phyloP scores from a whole-genome alignment of 1,140 invertebrate genomes.

The Pseudomyrmex cubaensis region DNA sequence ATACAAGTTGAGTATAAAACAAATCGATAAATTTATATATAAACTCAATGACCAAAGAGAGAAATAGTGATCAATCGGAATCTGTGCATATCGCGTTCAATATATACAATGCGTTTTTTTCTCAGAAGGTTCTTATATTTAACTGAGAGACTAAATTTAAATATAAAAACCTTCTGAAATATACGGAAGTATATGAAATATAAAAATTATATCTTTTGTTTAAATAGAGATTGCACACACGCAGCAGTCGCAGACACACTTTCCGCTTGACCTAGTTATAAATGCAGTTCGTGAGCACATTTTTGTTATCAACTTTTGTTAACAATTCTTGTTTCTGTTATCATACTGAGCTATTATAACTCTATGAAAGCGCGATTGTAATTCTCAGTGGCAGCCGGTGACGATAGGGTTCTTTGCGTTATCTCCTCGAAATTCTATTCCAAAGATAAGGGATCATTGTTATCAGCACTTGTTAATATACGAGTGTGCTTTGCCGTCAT shows the following conservation, averaged over 20 bases:
- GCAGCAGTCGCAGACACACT: too few relatives aligned
- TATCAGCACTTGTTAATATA: background rate
- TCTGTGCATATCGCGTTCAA: background rate
- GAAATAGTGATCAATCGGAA: background rate
- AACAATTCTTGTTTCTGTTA: background rate
- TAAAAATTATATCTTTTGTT: too few relatives aligned
- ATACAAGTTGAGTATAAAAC: background rate
- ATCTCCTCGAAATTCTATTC: slow-evolving; percentile 51
- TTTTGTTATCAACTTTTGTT: background rate
- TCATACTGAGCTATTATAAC: background rate
- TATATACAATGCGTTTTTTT: background rate
- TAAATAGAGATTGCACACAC: too few relatives aligned
- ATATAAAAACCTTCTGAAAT: too few relatives aligned
- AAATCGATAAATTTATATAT: background rate
- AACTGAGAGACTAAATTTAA: too few relatives aligned
- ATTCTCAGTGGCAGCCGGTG: background rate
- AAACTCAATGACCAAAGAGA: background rate
- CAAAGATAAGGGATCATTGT: slow-evolving; percentile 17
- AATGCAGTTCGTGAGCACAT: background rate
- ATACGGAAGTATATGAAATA: too few relatives aligned
- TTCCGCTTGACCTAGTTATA: too few relatives aligned
- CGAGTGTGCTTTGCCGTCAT: background rate
- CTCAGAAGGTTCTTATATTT: background rate
- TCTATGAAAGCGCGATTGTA: background rate
- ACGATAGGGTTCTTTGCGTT: background rate